Evolutionary conservation across 92 coral and sea anemone species (phyloP).

Genomic region (Umimayanthus kanabou): DNA sequence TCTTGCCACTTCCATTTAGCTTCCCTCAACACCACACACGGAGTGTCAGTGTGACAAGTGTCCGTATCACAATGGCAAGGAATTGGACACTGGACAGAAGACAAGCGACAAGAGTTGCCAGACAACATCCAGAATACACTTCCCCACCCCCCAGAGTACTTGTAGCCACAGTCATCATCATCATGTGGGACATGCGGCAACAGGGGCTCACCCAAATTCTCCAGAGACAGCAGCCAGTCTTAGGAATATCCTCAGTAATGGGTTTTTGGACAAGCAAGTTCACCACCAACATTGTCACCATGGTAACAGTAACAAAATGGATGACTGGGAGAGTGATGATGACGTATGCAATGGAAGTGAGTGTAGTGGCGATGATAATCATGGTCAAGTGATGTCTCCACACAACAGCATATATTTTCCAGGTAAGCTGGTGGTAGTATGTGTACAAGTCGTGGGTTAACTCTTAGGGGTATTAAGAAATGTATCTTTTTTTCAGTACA

Average conservation of each 20-base stretch:
- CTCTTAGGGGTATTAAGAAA: no score
- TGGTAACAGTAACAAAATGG: slow-evolving; percentile 45
- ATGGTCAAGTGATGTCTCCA: slow-evolving; percentile 48
- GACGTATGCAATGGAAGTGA: slow-evolving; percentile 56
- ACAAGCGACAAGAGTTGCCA: slow-evolving; percentile 59
- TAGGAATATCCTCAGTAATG: slow-evolving; percentile 54
- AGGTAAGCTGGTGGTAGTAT: not conserved
- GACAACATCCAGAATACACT: slow-evolving; percentile 48
- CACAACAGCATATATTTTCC: slow-evolving; percentile 40
- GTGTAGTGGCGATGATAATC: slow-evolving; percentile 52
- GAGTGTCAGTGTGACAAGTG: slow-evolving; percentile 67
- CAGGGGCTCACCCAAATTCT: slow-evolving; percentile 27
- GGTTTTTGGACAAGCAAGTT: slow-evolving; percentile 48
- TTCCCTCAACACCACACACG: not conserved
- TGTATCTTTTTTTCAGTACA: no score
- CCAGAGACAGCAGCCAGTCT: slow-evolving; percentile 36
- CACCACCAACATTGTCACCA: slow-evolving; percentile 47
- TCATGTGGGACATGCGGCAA: slow-evolving; percentile 12
- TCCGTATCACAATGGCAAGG: slow-evolving; percentile 59
- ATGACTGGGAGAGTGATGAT: slow-evolving; percentile 68
- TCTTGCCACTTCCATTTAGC: not conserved
- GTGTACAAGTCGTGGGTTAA: not conserved
- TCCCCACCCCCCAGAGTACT: slow-evolving; percentile 52
- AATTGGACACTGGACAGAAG: slow-evolving; percentile 59
- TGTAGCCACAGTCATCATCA: slow-evolving; percentile 54